phyloP scores from a whole-genome alignment of 1,140 invertebrate genomes.

The Bombus confusus region DNA sequence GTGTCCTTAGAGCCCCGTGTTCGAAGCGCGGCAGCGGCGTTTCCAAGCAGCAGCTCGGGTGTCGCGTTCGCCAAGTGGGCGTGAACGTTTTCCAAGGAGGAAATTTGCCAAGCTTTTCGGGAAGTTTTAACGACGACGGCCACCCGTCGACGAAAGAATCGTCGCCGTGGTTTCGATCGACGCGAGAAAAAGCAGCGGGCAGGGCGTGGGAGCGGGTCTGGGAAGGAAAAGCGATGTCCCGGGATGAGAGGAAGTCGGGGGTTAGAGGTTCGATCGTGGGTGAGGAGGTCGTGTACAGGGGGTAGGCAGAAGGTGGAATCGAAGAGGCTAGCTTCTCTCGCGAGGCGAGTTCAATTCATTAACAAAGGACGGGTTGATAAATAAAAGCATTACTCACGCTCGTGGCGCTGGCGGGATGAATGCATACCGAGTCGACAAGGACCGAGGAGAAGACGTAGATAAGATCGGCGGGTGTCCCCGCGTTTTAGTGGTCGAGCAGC shows the following conservation, averaged over 20 bases:
- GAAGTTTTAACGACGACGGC: neutral
- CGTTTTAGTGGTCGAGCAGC: constrained; percentile 78
- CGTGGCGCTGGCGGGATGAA: constrained; percentile 76
- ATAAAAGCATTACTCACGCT: constrained; percentile 80
- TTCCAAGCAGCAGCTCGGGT: neutral
- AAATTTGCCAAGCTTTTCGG: constrained; percentile 5
- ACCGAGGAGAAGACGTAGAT: constrained; percentile 79
- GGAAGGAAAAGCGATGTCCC: neutral
- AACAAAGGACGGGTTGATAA: constrained; percentile 79
- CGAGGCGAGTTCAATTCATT: constrained; percentile 72
- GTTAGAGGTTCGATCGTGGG: neutral
- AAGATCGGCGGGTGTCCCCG: constrained; percentile 80
- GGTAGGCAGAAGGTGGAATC: constrained; percentile 2
- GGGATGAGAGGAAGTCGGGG: constrained; percentile 14
- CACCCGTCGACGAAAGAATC: constrained; percentile 23
- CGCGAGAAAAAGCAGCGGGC: constrained; percentile 9
- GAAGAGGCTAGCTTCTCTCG: constrained; percentile 43
- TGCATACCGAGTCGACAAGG: constrained; percentile 79
- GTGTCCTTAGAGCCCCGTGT: neutral
- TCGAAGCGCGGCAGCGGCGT: neutral
- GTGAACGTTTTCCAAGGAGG: constrained; percentile 31
- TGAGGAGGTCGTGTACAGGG: too few relatives aligned
- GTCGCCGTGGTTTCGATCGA: neutral
- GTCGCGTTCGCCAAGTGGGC: constrained; percentile 10
- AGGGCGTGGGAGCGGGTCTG: neutral